These are phyloP conservation scores for Thalassophryne amazonica DNA, from an alignment of 2,797 vertebrate genomes.

Conservation along the genomic window DNA sequence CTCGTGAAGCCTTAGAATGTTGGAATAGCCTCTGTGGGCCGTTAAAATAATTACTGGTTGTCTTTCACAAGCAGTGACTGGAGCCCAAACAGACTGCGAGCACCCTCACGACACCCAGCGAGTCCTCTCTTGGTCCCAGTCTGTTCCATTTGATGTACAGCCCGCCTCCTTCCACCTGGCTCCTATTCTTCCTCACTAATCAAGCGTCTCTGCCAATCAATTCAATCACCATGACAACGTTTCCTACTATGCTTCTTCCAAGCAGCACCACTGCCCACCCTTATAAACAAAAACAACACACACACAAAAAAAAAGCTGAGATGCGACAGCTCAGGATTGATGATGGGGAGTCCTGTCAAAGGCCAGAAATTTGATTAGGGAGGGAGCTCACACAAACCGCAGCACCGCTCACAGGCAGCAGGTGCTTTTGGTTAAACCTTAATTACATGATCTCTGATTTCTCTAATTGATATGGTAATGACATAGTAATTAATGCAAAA, in stretches of 20 bases:
- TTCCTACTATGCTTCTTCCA: constrained; percentile 29
- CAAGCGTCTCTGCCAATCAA: constrained; percentile 74
- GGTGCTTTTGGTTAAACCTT: constrained; percentile 83
- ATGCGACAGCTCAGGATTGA: constrained; percentile 75
- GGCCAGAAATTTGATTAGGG: constrained; percentile 74
- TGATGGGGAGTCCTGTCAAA: constrained; percentile 70
- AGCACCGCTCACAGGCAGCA: constrained; percentile 73
- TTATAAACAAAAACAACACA: constrained; percentile 69
- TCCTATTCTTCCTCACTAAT: constrained; percentile 67
- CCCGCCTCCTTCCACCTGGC: constrained; percentile 72
- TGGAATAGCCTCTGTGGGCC: constrained; percentile 24
- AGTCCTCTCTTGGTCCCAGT: constrained; percentile 69
- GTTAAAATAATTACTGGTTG: constrained; percentile 58
- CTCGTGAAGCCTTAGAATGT: constrained; percentile 3
- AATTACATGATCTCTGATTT: constrained; percentile 87
- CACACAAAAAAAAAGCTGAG: constrained; percentile 41
- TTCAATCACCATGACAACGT: constrained; percentile 70
- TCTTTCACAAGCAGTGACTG: constrained; percentile 52
- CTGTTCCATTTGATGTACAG: constrained; percentile 63
- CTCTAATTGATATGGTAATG: constrained; percentile 87
- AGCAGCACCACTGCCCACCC: constrained; percentile 30
- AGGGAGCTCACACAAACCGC: constrained; percentile 34
- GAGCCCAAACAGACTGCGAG: constrained; percentile 43
- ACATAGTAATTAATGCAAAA: constrained; percentile 84
- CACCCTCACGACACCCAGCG: constrained; percentile 44